Base-by-base conservation (phyloP, 2,888 invertebrate species). In the Plebejus melissa region DNA sequence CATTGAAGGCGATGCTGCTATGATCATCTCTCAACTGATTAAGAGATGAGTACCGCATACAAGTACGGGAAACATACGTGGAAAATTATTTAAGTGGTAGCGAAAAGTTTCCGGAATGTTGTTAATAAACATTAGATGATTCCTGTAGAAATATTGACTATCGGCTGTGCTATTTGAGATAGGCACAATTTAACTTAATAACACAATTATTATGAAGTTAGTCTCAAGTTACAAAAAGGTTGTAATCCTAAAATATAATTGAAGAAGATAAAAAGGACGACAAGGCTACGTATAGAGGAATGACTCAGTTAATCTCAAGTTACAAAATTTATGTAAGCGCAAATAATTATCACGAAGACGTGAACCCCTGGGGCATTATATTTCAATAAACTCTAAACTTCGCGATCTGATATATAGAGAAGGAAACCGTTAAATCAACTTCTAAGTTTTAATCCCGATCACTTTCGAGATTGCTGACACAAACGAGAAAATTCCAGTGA, bases 381-480 rank as follows among this genome's bases (percentile, higher is more conserved):
- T 65, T 32, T 65, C 65, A 65, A 65, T 65, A 65, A 16, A 65
- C 32, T 32, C 32, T 11, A 36, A 65, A 65, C 32, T 65, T 60
- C 28, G 28, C 22, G 36, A 65, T 16, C 32, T 16, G 13, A 36
- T 4, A 65, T 65, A 65, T 65, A 65, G 0, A 28, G 60, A 28
- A 11, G 28, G 38, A 69, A 16, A 70, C 41, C 41, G 28, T 38
- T 41, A 41, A 70, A 41, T 70, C 70, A 70, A 70, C 70, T 38
- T 70, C 22, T 70, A 41, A 70, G 65, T 65, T 70, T 41, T 41
- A 41, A 41, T 70, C 41, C 41, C n/a, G 41, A 70, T 41, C 70
- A 41, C 32, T 65, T 70, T 41, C n/a, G 22, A 70, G 41, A 41
- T 38, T 41, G 70, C 70, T 70, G 41, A 70, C 38, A 70, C 70